phyloP scores from a whole-genome alignment of 2,113 vertebrate genomes.

The Agapornis roseicollis region DNA sequence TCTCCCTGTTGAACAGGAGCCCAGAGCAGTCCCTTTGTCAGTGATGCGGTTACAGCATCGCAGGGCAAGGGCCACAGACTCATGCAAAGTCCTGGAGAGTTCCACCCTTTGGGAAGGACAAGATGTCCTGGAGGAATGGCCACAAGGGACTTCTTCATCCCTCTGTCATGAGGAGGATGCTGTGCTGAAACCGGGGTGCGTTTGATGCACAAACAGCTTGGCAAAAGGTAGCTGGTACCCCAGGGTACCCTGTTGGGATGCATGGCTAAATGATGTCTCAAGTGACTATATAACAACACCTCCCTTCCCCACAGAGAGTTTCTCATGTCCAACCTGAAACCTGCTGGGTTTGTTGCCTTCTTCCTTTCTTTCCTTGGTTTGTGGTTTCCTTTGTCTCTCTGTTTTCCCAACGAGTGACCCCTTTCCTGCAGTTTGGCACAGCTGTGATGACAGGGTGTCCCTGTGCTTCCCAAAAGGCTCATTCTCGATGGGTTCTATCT shows the following conservation, averaged over 20 bases:
- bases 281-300: background rate
- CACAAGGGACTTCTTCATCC: background rate
- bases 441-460: background rate
- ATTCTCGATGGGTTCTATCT: background rate
- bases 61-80: background rate
- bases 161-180: background rate
- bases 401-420: background rate
- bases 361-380: background rate
- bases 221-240: background rate
- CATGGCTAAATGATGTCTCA: fast-evolving
- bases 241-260: background rate
- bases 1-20: background rate
- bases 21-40: background rate
- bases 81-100: background rate
- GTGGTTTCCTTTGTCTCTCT: too few species aligned
- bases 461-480: background rate
- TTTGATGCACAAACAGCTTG: too few species aligned
- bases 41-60: background rate
- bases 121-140: background rate
- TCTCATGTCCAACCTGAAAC: background rate
- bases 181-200: background rate
- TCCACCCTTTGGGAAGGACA: background rate
- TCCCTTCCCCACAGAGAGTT: background rate
- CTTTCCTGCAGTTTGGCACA: background rate
- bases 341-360: background rate